Conservation (phyloP, 2,113 vertebrate genomes). For the Clarias macrocephalus region DNA sequence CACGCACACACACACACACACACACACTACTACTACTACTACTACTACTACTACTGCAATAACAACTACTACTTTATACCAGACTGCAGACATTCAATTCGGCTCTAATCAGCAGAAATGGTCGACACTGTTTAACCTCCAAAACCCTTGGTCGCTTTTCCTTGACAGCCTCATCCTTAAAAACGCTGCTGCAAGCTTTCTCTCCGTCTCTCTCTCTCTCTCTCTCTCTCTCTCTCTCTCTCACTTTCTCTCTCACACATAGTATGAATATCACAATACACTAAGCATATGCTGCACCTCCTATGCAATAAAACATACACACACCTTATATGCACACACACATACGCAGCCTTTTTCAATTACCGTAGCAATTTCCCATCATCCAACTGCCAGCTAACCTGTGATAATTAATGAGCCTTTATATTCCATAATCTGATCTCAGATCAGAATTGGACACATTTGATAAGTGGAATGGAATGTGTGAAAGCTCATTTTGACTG, state of each 20-base stretch:
- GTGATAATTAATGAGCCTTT: conserved; percentile 74
- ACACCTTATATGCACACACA: background rate
- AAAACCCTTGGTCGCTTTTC: conserved; percentile 46
- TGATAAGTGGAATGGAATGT: conserved; percentile 70
- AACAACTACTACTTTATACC: conserved; percentile 11
- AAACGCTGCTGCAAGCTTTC: conserved; percentile 21
- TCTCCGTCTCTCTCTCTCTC: background rate
- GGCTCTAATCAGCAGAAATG: conserved; percentile 52
- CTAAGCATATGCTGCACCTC: background rate
- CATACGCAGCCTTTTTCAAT: conserved; percentile 46
- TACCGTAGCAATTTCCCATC: conserved; percentile 29
- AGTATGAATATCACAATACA: conserved; percentile 22
- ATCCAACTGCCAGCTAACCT: conserved; percentile 64
- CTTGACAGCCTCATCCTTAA: conserved; percentile 51
- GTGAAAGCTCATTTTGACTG: conserved; percentile 63
- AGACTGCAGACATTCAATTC: conserved; percentile 45
- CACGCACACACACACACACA: conserved; percentile 13
- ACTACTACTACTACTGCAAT: too few species aligned
- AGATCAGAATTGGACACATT: conserved; percentile 68
- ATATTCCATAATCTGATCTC: conserved; percentile 69
- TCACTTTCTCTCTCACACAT: background rate
- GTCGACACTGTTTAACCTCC: conserved; percentile 56
- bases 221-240: background rate
- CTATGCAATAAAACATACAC: background rate
- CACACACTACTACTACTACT: background rate